These are phyloP conservation scores for Sitophilus oryzae DNA, from an alignment of 1,140 invertebrate genomes.

Conservation along the genomic window DNA sequence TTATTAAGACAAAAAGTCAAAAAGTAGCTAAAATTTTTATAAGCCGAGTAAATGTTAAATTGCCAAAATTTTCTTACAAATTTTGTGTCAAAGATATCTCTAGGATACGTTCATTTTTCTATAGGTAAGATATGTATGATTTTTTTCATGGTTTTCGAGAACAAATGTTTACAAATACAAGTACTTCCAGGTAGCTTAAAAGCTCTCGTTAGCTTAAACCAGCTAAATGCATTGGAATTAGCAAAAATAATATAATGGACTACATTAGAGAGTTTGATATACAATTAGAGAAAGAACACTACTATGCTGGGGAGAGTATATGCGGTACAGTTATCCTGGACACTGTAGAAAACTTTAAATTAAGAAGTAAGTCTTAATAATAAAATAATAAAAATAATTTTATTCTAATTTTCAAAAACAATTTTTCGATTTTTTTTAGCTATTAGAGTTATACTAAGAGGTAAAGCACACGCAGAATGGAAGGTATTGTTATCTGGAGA, in stretches of 20 bases:
- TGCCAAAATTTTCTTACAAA: too few species aligned
- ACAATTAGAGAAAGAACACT: constrained; percentile 67
- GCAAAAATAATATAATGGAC: too few species aligned
- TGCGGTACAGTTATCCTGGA: constrained; percentile 65
- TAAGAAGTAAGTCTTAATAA: constrained; percentile 56
- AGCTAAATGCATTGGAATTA: too few species aligned
- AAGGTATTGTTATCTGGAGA: constrained; percentile 75
- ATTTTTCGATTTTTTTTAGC: constrained; percentile 49
- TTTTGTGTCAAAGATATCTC: too few species aligned
- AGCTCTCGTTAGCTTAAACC: too few species aligned
- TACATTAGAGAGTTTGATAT: constrained; percentile 76
- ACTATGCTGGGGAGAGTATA: constrained; percentile 69
- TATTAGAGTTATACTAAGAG: constrained; percentile 66
- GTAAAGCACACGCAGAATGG: constrained; percentile 78
- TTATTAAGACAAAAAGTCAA: not conserved
- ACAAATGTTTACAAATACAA: too few species aligned
- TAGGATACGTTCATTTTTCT: too few species aligned
- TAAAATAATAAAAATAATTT: not conserved
- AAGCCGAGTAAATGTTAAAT: too few species aligned
- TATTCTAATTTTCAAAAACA: not conserved
- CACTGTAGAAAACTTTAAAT: constrained; percentile 70
- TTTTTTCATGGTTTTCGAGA: too few species aligned
- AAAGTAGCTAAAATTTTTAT: too few species aligned
- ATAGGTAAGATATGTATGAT: too few species aligned
- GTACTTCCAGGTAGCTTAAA: too few species aligned